phyloP scores from a whole-genome alignment of 2,797 vertebrate species.

The Sebastes vulpes region DNA sequence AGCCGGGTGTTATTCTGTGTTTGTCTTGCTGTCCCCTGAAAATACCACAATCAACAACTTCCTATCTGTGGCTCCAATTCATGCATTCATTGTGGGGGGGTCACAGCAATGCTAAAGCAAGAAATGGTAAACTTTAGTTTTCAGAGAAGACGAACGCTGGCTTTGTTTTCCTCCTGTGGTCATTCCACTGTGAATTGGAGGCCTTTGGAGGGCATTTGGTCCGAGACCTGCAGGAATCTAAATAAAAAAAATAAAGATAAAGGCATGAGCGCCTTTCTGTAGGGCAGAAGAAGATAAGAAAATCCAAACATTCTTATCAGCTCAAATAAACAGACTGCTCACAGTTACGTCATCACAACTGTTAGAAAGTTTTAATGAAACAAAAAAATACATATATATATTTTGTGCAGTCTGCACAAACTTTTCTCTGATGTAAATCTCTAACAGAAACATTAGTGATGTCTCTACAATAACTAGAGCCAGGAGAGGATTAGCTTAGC shows the following conservation, averaged over 20 bases:
- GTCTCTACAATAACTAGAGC: not conserved
- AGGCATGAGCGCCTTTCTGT: not conserved
- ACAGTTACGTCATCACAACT: not conserved
- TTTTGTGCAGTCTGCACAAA: not conserved
- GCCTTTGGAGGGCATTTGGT: not conserved
- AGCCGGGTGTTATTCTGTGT: not conserved
- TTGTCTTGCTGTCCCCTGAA: not conserved
- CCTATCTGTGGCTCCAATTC: not conserved
- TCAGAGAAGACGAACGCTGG: not conserved
- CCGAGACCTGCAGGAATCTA: not conserved
- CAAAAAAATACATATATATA: no score
- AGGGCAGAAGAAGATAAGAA: not conserved
- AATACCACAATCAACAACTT: not conserved
- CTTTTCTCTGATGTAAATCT: not conserved
- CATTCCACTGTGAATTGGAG: not conserved
- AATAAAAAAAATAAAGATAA: not conserved
- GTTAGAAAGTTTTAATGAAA: not conserved
- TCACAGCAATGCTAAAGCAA: not conserved
- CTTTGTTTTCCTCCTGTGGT: not conserved
- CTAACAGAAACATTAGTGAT: not conserved
- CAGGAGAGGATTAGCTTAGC: not conserved
- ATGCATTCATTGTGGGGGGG: not conserved
- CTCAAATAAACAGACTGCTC: not conserved
- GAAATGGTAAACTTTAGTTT: not conserved
- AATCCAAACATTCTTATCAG: slow-evolving; percentile 11